These are phyloP conservation scores for Takifugu rubripes DNA, from an alignment of 2,797 vertebrate genomes.

Conservation along the genomic window DNA sequence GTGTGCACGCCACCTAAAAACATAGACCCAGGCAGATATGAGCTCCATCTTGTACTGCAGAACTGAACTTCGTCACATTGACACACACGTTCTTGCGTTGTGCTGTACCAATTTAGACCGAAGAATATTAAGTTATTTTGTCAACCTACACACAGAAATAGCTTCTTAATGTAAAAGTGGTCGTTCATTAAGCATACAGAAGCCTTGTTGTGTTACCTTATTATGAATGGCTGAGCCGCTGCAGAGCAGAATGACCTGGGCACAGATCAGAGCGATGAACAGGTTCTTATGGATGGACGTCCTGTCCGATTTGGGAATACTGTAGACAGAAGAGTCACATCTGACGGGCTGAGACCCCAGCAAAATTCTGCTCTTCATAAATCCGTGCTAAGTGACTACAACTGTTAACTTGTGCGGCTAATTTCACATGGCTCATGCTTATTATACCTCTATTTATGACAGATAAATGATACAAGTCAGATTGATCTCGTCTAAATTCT, in stretches of 20 bases:
- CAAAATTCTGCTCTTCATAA: not conserved
- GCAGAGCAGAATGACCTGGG: conserved; percentile 80
- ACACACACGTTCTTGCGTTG: not conserved
- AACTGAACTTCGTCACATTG: not conserved
- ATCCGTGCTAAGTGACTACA: not conserved
- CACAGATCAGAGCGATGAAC: conserved; percentile 75
- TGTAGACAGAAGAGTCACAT: conserved; percentile 26
- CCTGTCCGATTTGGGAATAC: conserved; percentile 81
- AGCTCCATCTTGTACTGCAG: too few relatives aligned
- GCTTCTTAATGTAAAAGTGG: too few relatives aligned
- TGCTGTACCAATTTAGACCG: too few relatives aligned
- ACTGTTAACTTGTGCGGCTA: not conserved
- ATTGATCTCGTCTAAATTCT: not conserved
- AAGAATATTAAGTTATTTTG: too few relatives aligned
- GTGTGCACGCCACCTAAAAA: conserved; percentile 76
- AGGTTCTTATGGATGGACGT: conserved; percentile 82
- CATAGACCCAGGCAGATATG: not conserved
- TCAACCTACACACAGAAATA: too few relatives aligned
- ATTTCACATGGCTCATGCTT: not conserved
- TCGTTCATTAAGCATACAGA: too few relatives aligned
- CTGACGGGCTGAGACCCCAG: too few relatives aligned
- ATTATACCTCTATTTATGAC: not conserved
- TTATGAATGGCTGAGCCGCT: conserved; percentile 78
- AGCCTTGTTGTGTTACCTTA: conserved; percentile 60
- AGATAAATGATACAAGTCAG: conserved; percentile 3